Evolutionary conservation across 2,888 invertebrate species (phyloP), one percentile per base, ranked within the genome.

Genomic region (Dione juno): DNA sequence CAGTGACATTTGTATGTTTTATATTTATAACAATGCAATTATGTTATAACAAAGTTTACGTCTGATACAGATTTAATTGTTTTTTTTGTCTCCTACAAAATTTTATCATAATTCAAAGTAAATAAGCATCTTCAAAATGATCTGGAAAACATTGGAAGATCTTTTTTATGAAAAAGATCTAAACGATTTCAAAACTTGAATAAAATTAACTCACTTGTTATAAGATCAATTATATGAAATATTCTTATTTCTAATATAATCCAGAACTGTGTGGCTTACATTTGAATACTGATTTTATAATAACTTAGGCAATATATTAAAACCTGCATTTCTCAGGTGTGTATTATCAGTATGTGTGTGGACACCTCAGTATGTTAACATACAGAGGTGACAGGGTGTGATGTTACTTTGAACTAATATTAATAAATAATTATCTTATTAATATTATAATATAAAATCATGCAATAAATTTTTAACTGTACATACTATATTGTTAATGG

Each of bases 41-140:
- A 80, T 80, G 86, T 85, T 84, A 78, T 77, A 81, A 78, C 79
- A 45, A 70, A 81, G 79, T 82, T 79, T 76, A 70, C 80, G 88
- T 90, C 89, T 91, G 92, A 90, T 92, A 92, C 92, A 92, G 91
- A 88, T 92, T 88, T 87, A 87, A 88, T 74, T 74, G 67, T 69
- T 65, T 28, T 59, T 13, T 67, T 50, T 63, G 50, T 50, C 41
- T 66, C 28, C 48, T 69, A 54, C 40, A 54, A 67, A 66, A 68
- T 19, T 45, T 45, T 68, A 43, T 37, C 19, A 63, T 16, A 63
- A 53, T 41, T 37, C 13, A 53, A 53, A 35, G 21, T 53, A 16
- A 28, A 45, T 35, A 63, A 48, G 35, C 37, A 21, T n/a, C 63
- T 45, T 54, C 28, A 37, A 37, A 14, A 10, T n/a, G 43, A 54